Evolutionary conservation across 2,797 vertebrate species (phyloP).

Genomic region (Aotus griseimembra): DNA sequence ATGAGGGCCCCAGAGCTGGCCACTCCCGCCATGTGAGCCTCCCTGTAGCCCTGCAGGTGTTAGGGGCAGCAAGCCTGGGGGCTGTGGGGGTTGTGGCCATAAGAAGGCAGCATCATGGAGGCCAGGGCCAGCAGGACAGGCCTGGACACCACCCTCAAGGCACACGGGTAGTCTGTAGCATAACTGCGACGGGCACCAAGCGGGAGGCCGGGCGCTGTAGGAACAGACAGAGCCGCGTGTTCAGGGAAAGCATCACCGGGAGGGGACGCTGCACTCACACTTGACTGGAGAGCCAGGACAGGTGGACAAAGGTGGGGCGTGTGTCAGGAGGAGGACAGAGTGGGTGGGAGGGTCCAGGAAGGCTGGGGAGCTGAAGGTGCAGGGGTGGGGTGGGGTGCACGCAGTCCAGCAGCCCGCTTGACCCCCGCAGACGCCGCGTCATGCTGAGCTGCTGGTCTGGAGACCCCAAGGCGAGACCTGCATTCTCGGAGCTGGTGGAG

Average conservation of each 20-base stretch:
- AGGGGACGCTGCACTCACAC: neutral
- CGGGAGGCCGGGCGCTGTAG: neutral
- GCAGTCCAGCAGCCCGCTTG: neutral
- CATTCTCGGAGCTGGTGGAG: slow-evolving; percentile 94
- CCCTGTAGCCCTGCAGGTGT: neutral
- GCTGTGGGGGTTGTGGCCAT: neutral
- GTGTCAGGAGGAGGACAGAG: neutral
- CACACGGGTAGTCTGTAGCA: neutral
- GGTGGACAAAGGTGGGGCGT: neutral
- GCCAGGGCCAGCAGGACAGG: neutral
- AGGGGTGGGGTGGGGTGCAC: neutral
- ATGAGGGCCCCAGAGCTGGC: slow-evolving; percentile 97
- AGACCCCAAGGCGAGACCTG: slow-evolving; percentile 95
- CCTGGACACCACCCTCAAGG: neutral
- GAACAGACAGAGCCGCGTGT: neutral
- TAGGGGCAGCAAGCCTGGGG: fast-evolving
- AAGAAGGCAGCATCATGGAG: neutral
- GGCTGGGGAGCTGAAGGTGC: neutral
- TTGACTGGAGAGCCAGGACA: neutral
- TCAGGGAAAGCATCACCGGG: neutral
- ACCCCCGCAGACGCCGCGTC: slow-evolving; percentile 91
- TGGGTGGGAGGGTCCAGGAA: fast-evolving
- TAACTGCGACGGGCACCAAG: too few species aligned
- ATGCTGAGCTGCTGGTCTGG: slow-evolving; percentile 99
- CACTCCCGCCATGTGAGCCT: slow-evolving; percentile 95